Percentiles rank a stretch among this genome's conserved stretches.
phyloP scores from a whole-genome alignment of 2,797 vertebrate species.

The Spondyliosoma cantharus region DNA sequence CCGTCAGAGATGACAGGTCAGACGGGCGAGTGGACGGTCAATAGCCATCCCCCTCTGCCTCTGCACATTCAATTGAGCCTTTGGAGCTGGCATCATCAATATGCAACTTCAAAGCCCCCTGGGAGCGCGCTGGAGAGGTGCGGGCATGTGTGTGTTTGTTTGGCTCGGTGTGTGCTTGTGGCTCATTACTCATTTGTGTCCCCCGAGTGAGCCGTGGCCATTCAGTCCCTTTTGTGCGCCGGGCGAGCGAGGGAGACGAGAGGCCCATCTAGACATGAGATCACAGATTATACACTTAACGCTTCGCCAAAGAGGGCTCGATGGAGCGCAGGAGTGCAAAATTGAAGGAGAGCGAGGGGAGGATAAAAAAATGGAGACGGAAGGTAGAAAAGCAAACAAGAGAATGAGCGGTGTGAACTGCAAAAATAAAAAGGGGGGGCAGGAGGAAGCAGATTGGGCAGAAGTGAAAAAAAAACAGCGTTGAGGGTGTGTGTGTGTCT shows the following conservation, averaged over 20 bases:
- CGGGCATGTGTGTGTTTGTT: slow-evolving; percentile 50
- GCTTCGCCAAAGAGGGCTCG: slow-evolving; percentile 69
- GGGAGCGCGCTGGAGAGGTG: slow-evolving; percentile 65
- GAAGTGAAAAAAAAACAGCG: slow-evolving; percentile 23
- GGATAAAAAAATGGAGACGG: slow-evolving; percentile 18
- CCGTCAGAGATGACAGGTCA: slow-evolving; percentile 72
- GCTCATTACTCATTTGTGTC: slow-evolving; percentile 82
- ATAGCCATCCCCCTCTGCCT: slow-evolving; percentile 66
- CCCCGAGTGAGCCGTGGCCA: slow-evolving; percentile 74
- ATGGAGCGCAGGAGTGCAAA: slow-evolving; percentile 62
- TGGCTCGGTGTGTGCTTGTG: slow-evolving; percentile 32
- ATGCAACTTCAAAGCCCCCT: slow-evolving; percentile 78
- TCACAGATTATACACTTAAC: slow-evolving; percentile 87
- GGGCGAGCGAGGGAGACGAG: slow-evolving; percentile 70
- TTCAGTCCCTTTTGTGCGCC: slow-evolving; percentile 83
- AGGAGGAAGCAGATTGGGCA: slow-evolving; percentile 22
- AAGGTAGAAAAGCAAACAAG: slow-evolving; percentile 65
- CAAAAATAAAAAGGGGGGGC: not conserved
- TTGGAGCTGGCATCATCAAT: slow-evolving; percentile 74
- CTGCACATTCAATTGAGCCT: slow-evolving; percentile 70
- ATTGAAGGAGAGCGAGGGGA: slow-evolving; percentile 47
- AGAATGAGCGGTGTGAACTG: slow-evolving; percentile 41
- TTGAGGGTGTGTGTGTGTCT: slow-evolving; percentile 23
- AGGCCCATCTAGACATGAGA: slow-evolving; percentile 84
- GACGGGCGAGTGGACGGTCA: slow-evolving; percentile 67